Conservation (phyloP, 1,140 invertebrate species). For the Philopotamus ludificatus region DNA sequence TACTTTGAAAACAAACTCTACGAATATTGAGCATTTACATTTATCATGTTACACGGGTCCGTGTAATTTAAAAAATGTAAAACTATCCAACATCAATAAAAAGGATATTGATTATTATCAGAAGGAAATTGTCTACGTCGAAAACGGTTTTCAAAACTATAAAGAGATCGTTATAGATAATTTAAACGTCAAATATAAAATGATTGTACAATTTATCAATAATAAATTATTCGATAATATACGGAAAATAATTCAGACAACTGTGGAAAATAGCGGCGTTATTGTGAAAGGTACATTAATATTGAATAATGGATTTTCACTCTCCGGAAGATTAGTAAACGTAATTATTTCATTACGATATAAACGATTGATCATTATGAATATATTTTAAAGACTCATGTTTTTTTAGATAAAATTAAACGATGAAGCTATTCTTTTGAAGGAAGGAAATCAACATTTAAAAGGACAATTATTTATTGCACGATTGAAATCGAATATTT, state of each 20-base stretch:
- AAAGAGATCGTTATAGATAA: slow-evolving; percentile 25
- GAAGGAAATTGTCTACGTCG: slow-evolving; percentile 38
- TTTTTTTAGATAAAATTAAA: slow-evolving; percentile 32
- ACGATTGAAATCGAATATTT: slow-evolving; percentile 17
- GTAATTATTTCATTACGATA: slow-evolving; percentile 22
- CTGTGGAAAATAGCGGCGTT: slow-evolving; percentile 27
- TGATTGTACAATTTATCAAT: slow-evolving; percentile 30
- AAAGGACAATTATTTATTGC: slow-evolving; percentile 32
- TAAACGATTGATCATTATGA: not conserved
- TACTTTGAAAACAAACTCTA: slow-evolving; percentile 14
- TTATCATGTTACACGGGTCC: slow-evolving; percentile 33
- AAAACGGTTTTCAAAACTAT: slow-evolving; percentile 26
- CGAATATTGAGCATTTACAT: slow-evolving; percentile 38
- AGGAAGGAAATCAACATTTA: slow-evolving; percentile 31
- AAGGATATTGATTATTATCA: slow-evolving; percentile 23
- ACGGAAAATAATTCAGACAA: slow-evolving; percentile 16
- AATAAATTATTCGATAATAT: slow-evolving; percentile 24
- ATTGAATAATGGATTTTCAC: slow-evolving; percentile 24
- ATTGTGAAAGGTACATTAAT: slow-evolving; percentile 26
- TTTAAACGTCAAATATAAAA: slow-evolving; percentile 26
- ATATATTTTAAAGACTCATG: slow-evolving; percentile 7
- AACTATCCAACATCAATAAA: slow-evolving; percentile 22
- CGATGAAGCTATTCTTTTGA: slow-evolving; percentile 25
- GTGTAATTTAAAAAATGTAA: slow-evolving; percentile 41
- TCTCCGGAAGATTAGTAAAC: slow-evolving; percentile 24